Evolutionary conservation across 2,888 invertebrate species (phyloP), one percentile per base, ranked within the genome.

Genomic region (Embidobia sp.): DNA sequence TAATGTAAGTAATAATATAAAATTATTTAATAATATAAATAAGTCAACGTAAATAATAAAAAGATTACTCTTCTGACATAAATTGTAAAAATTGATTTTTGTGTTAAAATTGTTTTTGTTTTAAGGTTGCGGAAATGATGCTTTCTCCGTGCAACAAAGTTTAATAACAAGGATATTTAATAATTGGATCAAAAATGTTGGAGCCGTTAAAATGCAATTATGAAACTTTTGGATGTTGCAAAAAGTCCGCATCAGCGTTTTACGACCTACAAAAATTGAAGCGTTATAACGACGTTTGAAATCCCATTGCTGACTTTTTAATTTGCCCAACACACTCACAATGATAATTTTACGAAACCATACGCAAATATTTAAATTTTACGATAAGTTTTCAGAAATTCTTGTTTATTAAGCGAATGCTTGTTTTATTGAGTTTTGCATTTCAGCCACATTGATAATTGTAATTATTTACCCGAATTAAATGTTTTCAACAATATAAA

Each of bases 91-190:
- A n/a, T n/a, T n/a, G n/a, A n/a, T 29, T 29, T 29, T 29, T 8
- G 3, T 2, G 33, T 2, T 13, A n/a, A 13, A 35, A 13, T 35
- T 35, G 33, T 35, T 35, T 13, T 35, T n/a, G 13, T 35, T 10
- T 35, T 29, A 7, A 6, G 77, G 85, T 72, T 83, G 48, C 19
- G 18, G 22, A 44, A 11, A n/a, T 7, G 29, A 29, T 8, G 29
- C 29, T 29, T 29, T 8, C 7, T 29, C 29, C 29, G 7, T 8
- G 29, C 29, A n/a, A 1, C 29, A n/a, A 4, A 29, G 29, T 29
- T 29, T 29, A 57, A 42, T 27, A 57, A 55, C n/a, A 11, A 37
- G 18, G 8, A 11, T 29, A 57, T 57, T 57, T 27, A 37, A 42
- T 19, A 42, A 42, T 57, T 15, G 11, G 29, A 29, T 57, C 4